A percentile compares a stretch with the other conserved stretches of the same genome.
Evolutionary conservation across 2,888 invertebrate species (phyloP).

Genomic region (Cephus rjabovi): DNA sequence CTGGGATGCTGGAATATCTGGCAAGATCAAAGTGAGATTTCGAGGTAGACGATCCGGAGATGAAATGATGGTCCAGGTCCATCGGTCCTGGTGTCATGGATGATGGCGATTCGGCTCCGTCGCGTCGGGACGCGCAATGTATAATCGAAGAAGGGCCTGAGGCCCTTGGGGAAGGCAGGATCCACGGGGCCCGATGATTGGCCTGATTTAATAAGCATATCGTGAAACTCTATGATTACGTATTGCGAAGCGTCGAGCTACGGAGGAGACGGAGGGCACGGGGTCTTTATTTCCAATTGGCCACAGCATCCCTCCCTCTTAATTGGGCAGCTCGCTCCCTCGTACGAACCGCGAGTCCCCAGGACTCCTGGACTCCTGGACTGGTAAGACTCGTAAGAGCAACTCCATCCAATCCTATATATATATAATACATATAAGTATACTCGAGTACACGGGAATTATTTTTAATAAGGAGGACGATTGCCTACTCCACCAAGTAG

Average conservation of each 20-base stretch:
- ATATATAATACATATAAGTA: too few relatives aligned
- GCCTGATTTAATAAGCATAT: slow-evolving; percentile 55
- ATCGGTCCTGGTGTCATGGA: neutral
- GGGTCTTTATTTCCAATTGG: slow-evolving; percentile 53
- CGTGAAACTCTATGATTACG: slow-evolving; percentile 51
- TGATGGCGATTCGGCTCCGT: neutral
- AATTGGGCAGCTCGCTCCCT: slow-evolving; percentile 33
- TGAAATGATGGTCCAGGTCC: neutral
- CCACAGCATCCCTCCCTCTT: slow-evolving; percentile 35
- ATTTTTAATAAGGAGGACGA: slow-evolving; percentile 44
- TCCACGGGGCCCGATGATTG: slow-evolving; percentile 20
- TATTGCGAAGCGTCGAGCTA: slow-evolving; percentile 34
- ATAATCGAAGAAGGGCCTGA: slow-evolving; percentile 9
- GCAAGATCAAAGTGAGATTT: neutral
- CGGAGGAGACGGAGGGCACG: slow-evolving; percentile 36
- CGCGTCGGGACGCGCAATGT: neutral
- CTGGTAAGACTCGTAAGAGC: neutral
- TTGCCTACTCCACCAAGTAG: neutral
- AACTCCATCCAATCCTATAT: neutral
- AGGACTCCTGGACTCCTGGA: neutral
- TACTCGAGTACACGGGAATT: slow-evolving; percentile 34
- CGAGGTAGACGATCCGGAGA: neutral
- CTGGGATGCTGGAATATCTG: neutral
- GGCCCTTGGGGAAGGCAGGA: slow-evolving; percentile 12
- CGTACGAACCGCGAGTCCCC: neutral